Evolutionary conservation across 2,113 vertebrate species (phyloP).

Genomic region (Meles meles): DNA sequence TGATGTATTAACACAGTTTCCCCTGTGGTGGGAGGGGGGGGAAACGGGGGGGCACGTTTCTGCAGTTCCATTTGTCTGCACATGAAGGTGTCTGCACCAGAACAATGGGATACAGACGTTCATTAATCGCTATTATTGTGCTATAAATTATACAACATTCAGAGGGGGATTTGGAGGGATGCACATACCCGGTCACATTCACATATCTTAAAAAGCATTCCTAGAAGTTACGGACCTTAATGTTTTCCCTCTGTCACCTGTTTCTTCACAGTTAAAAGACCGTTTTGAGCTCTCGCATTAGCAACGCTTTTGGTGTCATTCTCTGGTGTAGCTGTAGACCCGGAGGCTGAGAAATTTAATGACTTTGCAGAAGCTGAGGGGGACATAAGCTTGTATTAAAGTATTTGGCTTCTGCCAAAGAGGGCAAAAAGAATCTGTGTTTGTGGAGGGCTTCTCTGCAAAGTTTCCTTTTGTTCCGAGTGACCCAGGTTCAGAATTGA

Average conservation of each 20-base stretch:
- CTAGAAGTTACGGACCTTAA: not conserved
- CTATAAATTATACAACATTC: not conserved
- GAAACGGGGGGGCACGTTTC: not conserved
- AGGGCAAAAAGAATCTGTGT: not conserved
- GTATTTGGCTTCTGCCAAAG: not conserved
- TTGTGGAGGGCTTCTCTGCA: not conserved
- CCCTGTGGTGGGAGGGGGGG: accelerated
- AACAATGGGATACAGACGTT: not conserved
- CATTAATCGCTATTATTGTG: not conserved
- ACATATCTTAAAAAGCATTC: not conserved
- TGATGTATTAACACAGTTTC: too few species aligned
- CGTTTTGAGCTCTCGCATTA: not conserved
- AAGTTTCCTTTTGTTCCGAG: not conserved
- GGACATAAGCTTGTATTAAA: not conserved
- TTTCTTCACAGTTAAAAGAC: not conserved
- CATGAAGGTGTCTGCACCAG: not conserved
- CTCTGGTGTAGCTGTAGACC: too few species aligned
- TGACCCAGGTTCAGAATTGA: not conserved
- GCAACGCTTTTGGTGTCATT: not conserved
- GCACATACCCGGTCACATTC: not conserved
- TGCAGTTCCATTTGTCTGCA: too few species aligned
- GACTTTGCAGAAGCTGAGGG: not conserved
- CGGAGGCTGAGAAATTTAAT: not conserved
- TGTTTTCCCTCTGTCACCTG: not conserved
- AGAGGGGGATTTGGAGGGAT: not conserved